These are phyloP conservation scores for Rhinichthys klamathensis DNA, from an alignment of 2,113 vertebrate species.

Conservation along the genomic window DNA sequence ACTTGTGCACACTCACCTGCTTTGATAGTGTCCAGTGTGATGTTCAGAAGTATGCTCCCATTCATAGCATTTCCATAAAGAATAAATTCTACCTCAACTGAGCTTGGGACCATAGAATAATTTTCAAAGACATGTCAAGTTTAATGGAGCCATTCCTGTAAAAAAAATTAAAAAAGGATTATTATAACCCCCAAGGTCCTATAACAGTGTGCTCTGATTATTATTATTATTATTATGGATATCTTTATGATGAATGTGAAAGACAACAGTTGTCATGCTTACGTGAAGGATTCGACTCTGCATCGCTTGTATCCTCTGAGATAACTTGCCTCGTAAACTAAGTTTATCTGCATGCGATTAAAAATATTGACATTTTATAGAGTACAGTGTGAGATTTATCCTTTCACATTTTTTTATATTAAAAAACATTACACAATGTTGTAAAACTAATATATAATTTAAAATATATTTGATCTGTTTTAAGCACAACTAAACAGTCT, in stretches of 20 bases:
- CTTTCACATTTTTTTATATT: too few relatives aligned
- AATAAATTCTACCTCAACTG: neutral
- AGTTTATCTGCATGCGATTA: constrained; percentile 25
- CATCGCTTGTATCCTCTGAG: neutral
- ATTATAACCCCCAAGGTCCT: neutral
- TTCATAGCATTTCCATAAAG: neutral
- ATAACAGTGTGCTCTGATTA: neutral
- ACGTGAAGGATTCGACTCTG: constrained; percentile 32
- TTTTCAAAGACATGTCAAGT: constrained; percentile 31
- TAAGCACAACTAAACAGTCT: too few relatives aligned
- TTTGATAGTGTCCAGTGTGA: neutral
- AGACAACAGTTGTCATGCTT: neutral
- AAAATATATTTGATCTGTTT: too few relatives aligned
- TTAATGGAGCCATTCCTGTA: constrained; percentile 40
- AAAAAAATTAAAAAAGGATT: neutral
- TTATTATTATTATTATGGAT: too few relatives aligned
- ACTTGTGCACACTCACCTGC: constrained; percentile 10
- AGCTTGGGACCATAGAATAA: neutral
- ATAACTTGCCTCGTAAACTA: neutral
- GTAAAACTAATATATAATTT: too few relatives aligned
- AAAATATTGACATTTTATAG: neutral
- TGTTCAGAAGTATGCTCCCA: neutral
- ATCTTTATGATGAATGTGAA: neutral
- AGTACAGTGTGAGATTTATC: neutral
- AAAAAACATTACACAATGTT: too few relatives aligned